Evolutionary conservation across 2,888 invertebrate species (phyloP).

Genomic region (Copidosoma aretas): DNA sequence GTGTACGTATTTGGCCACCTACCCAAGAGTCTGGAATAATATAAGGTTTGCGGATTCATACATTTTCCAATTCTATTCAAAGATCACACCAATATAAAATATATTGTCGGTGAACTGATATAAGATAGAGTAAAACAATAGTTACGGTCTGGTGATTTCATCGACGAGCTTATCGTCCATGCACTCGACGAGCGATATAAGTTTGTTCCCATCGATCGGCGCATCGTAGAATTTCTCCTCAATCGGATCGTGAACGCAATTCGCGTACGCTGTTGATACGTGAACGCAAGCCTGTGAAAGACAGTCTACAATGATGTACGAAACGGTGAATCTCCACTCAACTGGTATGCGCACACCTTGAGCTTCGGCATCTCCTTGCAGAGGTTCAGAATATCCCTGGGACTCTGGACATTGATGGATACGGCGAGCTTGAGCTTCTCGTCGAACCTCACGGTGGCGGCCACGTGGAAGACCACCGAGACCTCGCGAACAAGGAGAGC

Average conservation of each 20-base stretch:
- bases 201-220: constrained; percentile 65
- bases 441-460: constrained; percentile 72
- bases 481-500: constrained; percentile 65
- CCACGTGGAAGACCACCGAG: constrained; percentile 67
- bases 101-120: too few relatives aligned
- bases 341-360: constrained; percentile 58
- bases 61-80: too few relatives aligned
- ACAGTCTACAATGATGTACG: not conserved
- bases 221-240: constrained; percentile 67
- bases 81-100: too few relatives aligned
- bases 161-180: constrained; percentile 65
- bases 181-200: constrained; percentile 65
- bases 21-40: too few relatives aligned
- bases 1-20: constrained; percentile 88
- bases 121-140: constrained; percentile 38
- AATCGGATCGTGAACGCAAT: constrained; percentile 64
- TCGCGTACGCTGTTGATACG: constrained; percentile 69
- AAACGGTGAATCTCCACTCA: not conserved
- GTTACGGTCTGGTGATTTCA: constrained; percentile 66
- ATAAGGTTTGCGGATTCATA: too few relatives aligned
- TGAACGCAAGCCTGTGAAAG: constrained; percentile 64
- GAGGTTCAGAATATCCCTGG: constrained; percentile 71
- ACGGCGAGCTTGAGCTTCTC: constrained; percentile 77
- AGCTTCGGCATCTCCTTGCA: constrained; percentile 72
- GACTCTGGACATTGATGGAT: constrained; percentile 76